Percentiles rank a stretch among this genome's conserved stretches.
These are phyloP conservation scores for Thecocarcelia acutangulata DNA, from an alignment of 2,888 invertebrate species.

Conservation along the genomic window DNA sequence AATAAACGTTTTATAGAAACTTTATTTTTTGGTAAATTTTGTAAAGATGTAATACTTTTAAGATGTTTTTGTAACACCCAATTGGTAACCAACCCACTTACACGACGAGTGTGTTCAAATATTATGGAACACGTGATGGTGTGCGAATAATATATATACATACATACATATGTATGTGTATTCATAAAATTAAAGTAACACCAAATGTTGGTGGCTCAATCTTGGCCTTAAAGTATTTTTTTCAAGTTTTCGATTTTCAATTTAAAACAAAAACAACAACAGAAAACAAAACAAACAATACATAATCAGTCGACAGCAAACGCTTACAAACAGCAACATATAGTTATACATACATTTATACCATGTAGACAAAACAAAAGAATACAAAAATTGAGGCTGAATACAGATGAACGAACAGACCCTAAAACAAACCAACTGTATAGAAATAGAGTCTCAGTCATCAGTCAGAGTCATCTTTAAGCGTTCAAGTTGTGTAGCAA, in stretches of 20 bases:
- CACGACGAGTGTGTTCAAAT: not conserved
- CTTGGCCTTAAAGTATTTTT: conserved; percentile 62
- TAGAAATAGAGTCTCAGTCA: conserved; percentile 7
- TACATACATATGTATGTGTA: not conserved
- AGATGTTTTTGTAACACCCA: conserved; percentile 6
- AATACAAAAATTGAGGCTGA: conserved; percentile 36
- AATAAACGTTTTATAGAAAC: no score
- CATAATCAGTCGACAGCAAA: conserved; percentile 29
- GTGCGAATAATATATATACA: not conserved
- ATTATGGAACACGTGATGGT: conserved; percentile 3
- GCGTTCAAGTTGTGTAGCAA: conserved; percentile 61
- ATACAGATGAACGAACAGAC: conserved; percentile 21
- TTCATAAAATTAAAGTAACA: conserved; percentile 29
- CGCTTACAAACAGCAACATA: not conserved
- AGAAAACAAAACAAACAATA: conserved; percentile 41
- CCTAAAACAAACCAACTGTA: conserved; percentile 27
- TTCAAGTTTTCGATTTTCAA: conserved; percentile 18
- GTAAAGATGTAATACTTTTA: conserved; percentile 41
- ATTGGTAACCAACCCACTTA: not conserved
- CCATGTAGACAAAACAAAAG: conserved; percentile 33
- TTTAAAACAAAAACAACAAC: conserved; percentile 16
- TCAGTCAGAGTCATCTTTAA: conserved; percentile 50
- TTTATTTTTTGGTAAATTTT: not conserved
- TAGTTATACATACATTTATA: not conserved
- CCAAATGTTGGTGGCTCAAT: conserved; percentile 57